These are phyloP conservation scores for Dendrolimus punctatus DNA, from an alignment of 1,140 invertebrate genomes.

Conservation along the genomic window DNA sequence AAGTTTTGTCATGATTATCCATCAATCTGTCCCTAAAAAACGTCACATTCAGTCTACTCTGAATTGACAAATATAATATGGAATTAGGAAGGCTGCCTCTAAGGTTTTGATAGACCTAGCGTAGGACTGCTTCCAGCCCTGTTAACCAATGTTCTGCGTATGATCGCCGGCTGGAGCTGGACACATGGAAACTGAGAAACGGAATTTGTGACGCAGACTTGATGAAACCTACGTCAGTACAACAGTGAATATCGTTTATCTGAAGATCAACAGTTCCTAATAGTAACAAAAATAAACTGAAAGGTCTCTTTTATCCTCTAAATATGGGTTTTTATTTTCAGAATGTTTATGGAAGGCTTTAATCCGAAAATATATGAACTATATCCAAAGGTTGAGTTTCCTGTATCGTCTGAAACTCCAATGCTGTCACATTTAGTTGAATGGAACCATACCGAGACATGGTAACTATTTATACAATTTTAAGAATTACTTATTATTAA, in stretches of 20 bases:
- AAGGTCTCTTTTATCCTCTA: background rate
- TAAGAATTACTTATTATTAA: background rate
- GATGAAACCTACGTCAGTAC: too few species aligned
- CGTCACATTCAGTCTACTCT: too few species aligned
- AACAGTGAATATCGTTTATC: too few species aligned
- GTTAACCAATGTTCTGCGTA: background rate
- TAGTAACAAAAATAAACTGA: background rate
- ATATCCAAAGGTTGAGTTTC: slow-evolving; percentile 76
- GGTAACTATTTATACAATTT: slow-evolving; percentile 31
- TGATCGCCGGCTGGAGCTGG: too few species aligned
- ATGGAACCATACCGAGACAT: slow-evolving; percentile 79
- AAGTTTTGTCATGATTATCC: too few species aligned
- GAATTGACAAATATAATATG: too few species aligned
- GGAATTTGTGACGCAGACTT: too few species aligned
- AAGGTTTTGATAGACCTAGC: background rate
- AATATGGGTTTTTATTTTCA: slow-evolving; percentile 33
- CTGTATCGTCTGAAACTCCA: slow-evolving; percentile 80
- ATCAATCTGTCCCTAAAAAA: too few species aligned
- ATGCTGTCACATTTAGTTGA: slow-evolving; percentile 79
- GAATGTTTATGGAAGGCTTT: slow-evolving; percentile 77
- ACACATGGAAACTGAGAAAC: too few species aligned
- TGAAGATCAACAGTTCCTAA: background rate
- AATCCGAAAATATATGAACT: slow-evolving; percentile 74
- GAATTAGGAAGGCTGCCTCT: too few species aligned
- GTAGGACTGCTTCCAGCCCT: background rate